Base-by-base conservation (phyloP, 2,888 invertebrate genomes). In the Drosophila macrothrix region DNA sequence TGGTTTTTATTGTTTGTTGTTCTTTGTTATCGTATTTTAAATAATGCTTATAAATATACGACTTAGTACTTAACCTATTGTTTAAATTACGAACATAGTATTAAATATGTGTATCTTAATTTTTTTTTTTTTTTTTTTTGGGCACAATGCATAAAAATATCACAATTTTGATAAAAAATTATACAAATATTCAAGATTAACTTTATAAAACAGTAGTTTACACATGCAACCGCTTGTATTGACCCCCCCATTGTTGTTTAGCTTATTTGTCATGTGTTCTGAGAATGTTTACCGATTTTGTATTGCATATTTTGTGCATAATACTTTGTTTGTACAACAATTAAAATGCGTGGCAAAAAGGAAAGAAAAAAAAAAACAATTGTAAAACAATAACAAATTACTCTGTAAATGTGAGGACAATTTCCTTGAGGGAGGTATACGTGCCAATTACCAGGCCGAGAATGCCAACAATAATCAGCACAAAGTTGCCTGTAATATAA, bases 391-490 rank as follows among this genome's bases (percentile, higher is more conserved):
- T 66, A 64, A 58, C 88, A 52, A 74, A 78, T 71, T 83, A 84
- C 63, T 90, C 78, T 10, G 82, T 68, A 90, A 96, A 95, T 71
- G 94, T 95, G 16, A 92, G 79, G 73, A 96, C 94, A 83, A 96
- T 96, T 75, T 95, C 95, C 10, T 94, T 94, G 1, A 96, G 92
- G 37, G 96, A 95, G 9, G 96, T 96, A 92, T 95, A 96, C 0
- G 96, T 96, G 61, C 96, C 96, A 43, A 96, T 95, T 7, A 96
- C 90, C 31, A 96, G 94, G 0, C 96, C 96, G 6, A 96, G 92
- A 0, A 95, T 87, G 2, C 96, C 96, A 83, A 96, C 95, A 2
- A 96, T 83, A 0, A 96, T 94, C 5, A 96, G 94, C 10, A 95
- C 93, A 63, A 93, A 93, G 91, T 96, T 96, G 64, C 77, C 78